Evolutionary conservation across 2,888 invertebrate genomes (phyloP).

Genomic region (Torymus tubicola): DNA sequence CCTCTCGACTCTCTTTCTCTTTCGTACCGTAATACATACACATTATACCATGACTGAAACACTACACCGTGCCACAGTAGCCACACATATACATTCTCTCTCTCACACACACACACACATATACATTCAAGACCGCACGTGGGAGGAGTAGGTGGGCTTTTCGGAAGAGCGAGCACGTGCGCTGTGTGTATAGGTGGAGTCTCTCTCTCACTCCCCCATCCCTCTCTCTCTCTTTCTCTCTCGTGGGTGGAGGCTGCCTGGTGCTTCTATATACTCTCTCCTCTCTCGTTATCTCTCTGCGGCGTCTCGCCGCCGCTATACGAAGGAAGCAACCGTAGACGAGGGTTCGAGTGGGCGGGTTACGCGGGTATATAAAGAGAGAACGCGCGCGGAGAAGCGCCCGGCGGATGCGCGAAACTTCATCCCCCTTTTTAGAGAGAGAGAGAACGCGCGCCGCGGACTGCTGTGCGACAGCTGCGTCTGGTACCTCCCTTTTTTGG

Average conservation of each 20-base stretch:
- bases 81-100: no score
- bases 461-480: neutral
- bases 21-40: no score
- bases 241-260: constrained; percentile 49
- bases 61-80: no score
- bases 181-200: constrained; percentile 49
- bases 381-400: neutral
- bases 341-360: constrained; percentile 44
- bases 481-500: constrained; percentile 58
- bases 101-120: no score
- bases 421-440: constrained; percentile 50
- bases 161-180: constrained; percentile 49
- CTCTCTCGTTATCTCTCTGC: constrained; percentile 15
- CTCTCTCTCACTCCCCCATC: constrained; percentile 23
- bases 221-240: constrained; percentile 39
- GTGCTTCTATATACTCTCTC: constrained; percentile 9
- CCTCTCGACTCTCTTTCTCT: no score
- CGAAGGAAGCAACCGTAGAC: neutral
- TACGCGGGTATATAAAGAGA: constrained; percentile 3
- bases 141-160: constrained; percentile 45
- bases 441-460: neutral
- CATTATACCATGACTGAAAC: no score
- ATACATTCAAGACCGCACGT: neutral
- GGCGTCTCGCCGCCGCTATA: neutral
- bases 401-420: constrained; percentile 34